These are phyloP conservation scores for Leptura quadrifasciata DNA, from an alignment of 2,888 invertebrate species.

Conservation along the genomic window DNA sequence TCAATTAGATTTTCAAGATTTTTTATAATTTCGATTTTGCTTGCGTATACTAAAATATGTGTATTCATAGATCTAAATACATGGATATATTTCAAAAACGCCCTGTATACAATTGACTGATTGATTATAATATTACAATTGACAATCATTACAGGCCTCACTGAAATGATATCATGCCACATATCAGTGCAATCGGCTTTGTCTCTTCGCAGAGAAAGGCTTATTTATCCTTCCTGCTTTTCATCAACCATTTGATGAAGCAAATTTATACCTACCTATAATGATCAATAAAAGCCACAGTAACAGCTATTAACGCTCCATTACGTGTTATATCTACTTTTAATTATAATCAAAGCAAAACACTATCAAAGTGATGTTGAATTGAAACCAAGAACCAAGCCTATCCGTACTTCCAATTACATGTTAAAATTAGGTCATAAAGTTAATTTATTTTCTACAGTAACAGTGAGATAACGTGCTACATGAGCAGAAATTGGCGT, in stretches of 20 bases:
- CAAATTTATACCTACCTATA: neutral
- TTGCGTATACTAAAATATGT: no score
- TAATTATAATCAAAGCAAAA: slow-evolving; percentile 33
- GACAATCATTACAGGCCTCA: no score
- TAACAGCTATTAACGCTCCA: neutral
- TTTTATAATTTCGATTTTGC: no score
- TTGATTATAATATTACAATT: no score
- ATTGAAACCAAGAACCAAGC: slow-evolving; percentile 39
- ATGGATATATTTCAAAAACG: no score
- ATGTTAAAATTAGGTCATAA: slow-evolving; percentile 35
- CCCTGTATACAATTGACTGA: no score
- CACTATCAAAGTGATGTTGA: slow-evolving; percentile 11
- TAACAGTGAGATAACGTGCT: slow-evolving; percentile 27
- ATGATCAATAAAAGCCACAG: neutral
- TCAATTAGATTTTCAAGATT: no score
- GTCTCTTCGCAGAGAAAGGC: no score
- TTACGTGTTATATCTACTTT: neutral
- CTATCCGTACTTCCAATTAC: slow-evolving; percentile 25
- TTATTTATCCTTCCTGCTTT: no score
- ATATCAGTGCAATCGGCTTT: no score
- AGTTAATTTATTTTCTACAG: slow-evolving; percentile 34
- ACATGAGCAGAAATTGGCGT: slow-evolving; percentile 29
- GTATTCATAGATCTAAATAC: no score
- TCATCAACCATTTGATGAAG: neutral
- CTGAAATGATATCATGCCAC: no score